phyloP scores from a whole-genome alignment of 2,888 invertebrate genomes.

The Hyposoter dolosus region DNA sequence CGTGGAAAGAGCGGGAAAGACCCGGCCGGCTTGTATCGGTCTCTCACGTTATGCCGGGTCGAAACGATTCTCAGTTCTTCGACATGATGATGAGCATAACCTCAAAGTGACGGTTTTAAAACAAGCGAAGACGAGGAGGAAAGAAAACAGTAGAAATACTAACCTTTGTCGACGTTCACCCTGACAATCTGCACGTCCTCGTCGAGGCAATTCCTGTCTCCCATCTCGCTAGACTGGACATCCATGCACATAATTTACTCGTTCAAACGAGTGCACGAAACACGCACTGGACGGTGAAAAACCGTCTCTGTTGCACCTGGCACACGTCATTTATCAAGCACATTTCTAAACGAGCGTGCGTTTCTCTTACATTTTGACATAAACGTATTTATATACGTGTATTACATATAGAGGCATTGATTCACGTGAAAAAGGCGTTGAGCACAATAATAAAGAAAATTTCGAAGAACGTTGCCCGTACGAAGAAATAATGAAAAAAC shows the following conservation, averaged over 20 bases:
- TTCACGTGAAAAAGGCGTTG: not conserved
- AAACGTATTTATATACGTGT: slow-evolving; percentile 26
- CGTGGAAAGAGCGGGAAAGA: slow-evolving; percentile 68
- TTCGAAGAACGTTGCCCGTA: not conserved
- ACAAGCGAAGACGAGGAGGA: slow-evolving; percentile 3
- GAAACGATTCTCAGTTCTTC: slow-evolving; percentile 36
- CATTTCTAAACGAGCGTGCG: slow-evolving; percentile 6
- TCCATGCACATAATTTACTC: slow-evolving; percentile 84
- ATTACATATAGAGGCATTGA: slow-evolving; percentile 1
- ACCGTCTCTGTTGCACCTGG: slow-evolving; percentile 70
- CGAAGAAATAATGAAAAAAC: not conserved
- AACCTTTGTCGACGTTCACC: slow-evolving; percentile 80
- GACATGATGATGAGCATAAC: slow-evolving; percentile 36
- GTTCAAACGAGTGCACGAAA: slow-evolving; percentile 69
- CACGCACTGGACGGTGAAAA: slow-evolving; percentile 76
- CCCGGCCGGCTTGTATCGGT: slow-evolving; percentile 49
- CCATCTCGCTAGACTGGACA: slow-evolving; percentile 83
- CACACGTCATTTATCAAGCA: slow-evolving; percentile 79
- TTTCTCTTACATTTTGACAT: slow-evolving; percentile 4
- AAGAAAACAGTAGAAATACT: slow-evolving; percentile 54
- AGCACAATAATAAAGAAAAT: not conserved
- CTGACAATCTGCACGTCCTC: slow-evolving; percentile 83
- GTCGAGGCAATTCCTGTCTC: slow-evolving; percentile 79
- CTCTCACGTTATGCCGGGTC: slow-evolving; percentile 9
- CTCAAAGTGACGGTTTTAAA: slow-evolving; percentile 37